phyloP scores from a whole-genome alignment of 2,888 invertebrate genomes.

The Leptopilina myrica region DNA sequence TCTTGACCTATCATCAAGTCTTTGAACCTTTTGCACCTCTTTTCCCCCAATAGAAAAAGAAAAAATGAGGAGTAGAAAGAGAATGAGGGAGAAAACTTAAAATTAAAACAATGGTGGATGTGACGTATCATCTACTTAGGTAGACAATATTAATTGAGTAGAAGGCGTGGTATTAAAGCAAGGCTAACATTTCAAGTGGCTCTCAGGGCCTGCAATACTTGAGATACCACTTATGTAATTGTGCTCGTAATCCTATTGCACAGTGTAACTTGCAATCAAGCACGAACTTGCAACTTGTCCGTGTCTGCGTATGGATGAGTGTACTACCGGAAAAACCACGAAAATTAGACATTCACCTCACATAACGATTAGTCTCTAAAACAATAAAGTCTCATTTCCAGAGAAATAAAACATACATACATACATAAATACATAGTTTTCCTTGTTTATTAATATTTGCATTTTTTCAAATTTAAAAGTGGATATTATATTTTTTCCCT shows the following conservation, averaged over 20 bases:
- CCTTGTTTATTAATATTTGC: not conserved
- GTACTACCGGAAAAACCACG: constrained; percentile 8
- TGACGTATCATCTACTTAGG: constrained; percentile 54
- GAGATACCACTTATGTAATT: constrained; percentile 58
- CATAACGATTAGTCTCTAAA: constrained; percentile 4
- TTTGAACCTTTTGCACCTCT: constrained; percentile 8
- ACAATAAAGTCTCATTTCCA: constrained; percentile 13
- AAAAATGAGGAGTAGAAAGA: not conserved
- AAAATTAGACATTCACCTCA: constrained; percentile 32
- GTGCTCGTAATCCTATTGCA: constrained; percentile 55
- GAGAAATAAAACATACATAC: not conserved
- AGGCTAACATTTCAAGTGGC: constrained; percentile 30
- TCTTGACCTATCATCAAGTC: constrained; percentile 25
- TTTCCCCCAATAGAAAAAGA: not conserved
- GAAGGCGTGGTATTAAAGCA: constrained; percentile 20
- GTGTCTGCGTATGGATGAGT: not conserved
- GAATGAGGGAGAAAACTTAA: not conserved
- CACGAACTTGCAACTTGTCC: constrained; percentile 36
- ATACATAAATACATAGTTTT: not conserved
- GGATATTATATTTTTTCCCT: too few species aligned
- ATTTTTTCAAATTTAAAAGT: not conserved
- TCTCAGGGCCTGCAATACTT: constrained; percentile 19
- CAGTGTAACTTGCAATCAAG: constrained; percentile 39
- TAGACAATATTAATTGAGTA: constrained; percentile 47
- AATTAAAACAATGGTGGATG: constrained; percentile 54